These are phyloP conservation scores for Drosophila malerkotliana DNA, from an alignment of 1,140 invertebrate species.

Conservation along the genomic window DNA sequence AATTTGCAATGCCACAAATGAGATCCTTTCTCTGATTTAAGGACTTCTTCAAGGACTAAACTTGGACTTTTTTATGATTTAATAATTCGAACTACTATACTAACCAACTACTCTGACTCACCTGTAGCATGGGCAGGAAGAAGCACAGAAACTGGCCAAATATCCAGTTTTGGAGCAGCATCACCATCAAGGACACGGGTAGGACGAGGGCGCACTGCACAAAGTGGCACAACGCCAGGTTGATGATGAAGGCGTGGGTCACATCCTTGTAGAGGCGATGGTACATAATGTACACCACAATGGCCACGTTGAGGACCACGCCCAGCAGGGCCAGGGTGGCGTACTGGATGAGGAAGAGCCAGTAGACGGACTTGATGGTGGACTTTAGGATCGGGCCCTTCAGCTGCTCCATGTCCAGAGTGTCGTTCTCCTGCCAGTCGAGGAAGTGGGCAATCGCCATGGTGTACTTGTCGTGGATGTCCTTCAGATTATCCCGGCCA, in stretches of 20 bases:
- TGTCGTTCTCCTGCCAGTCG: conserved; percentile 66
- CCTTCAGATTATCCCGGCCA: conserved; percentile 58
- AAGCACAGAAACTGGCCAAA: conserved; percentile 90
- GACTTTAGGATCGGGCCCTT: conserved; percentile 78
- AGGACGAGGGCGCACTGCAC: conserved; percentile 88
- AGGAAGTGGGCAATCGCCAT: conserved; percentile 70
- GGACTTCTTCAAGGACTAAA: no score
- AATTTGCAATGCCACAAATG: background rate
- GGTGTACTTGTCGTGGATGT: conserved; percentile 76
- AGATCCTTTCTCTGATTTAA: no score
- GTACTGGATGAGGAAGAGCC: conserved; percentile 88
- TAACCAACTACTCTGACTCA: conserved; percentile 68
- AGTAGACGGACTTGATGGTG: conserved; percentile 86
- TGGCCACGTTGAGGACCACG: conserved; percentile 86
- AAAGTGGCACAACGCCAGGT: conserved; percentile 88
- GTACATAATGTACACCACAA: conserved; percentile 87
- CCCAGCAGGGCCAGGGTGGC: conserved; percentile 86
- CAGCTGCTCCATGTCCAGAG: conserved; percentile 64
- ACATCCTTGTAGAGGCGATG: conserved; percentile 87
- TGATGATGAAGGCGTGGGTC: conserved; percentile 88
- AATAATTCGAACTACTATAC: no score
- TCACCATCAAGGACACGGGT: conserved; percentile 88
- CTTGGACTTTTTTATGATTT: no score
- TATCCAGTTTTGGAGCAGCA: conserved; percentile 90
- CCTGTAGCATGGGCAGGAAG: conserved; percentile 90